phyloP scores from a whole-genome alignment of 2,113 vertebrate genomes.

The Bucco capensis region DNA sequence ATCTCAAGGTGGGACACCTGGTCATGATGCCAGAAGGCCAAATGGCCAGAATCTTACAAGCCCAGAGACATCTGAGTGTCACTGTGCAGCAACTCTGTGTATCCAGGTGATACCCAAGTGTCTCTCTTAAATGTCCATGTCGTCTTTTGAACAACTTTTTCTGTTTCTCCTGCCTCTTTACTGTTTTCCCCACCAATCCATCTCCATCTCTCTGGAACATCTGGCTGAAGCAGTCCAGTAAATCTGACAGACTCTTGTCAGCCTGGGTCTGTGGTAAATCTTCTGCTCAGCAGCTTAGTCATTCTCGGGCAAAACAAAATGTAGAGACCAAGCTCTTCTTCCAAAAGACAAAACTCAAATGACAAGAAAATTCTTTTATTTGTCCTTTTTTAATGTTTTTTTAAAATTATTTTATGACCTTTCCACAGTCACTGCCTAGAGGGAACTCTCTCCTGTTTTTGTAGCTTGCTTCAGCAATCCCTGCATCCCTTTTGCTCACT shows the following conservation, averaged over 20 bases:
- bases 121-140: background rate
- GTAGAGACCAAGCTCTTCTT: background rate
- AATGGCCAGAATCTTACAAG: background rate
- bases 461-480: background rate
- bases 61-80: background rate
- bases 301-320: background rate
- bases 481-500: background rate
- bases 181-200: background rate
- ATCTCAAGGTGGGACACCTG: background rate
- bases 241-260: background rate
- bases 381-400: background rate
- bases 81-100: background rate
- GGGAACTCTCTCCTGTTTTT: background rate
- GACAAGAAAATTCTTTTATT: background rate
- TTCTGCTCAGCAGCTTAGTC: background rate
- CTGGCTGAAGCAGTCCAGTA: background rate
- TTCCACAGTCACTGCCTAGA: background rate
- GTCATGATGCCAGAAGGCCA: background rate
- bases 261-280: background rate
- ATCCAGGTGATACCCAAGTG: background rate
- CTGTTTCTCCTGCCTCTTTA: background rate
- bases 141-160: background rate
- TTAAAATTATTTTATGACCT: background rate
- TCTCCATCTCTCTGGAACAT: background rate
- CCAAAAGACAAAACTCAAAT: background rate